Evolutionary conservation across 2,888 invertebrate genomes (phyloP).

Genomic region (Cephus nigrinus): DNA sequence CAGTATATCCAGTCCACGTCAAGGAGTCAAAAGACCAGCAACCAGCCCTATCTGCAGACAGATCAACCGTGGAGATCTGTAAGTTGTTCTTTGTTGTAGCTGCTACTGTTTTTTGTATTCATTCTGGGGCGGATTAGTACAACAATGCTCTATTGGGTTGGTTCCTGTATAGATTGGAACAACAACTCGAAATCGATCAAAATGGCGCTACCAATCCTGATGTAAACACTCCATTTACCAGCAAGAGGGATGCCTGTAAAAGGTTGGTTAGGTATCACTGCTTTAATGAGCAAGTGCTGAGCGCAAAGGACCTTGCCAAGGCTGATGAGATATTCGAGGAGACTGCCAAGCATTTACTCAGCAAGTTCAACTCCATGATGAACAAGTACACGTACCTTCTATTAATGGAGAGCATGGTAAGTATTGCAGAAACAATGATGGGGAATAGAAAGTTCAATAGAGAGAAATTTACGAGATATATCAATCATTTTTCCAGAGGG

Average conservation of each 20-base stretch:
- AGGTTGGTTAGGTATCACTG: slow-evolving; percentile 82
- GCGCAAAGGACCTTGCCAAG: slow-evolving; percentile 74
- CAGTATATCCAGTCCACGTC: slow-evolving; percentile 47
- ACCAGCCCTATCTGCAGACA: slow-evolving; percentile 59
- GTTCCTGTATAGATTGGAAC: slow-evolving; percentile 73
- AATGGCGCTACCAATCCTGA: slow-evolving; percentile 80
- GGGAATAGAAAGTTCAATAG: slow-evolving; percentile 7
- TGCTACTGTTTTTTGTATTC: slow-evolving; percentile 15
- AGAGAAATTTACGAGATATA: slow-evolving; percentile 2
- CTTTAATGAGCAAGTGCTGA: slow-evolving; percentile 75
- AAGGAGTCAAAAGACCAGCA: slow-evolving; percentile 62
- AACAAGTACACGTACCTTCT: slow-evolving; percentile 80
- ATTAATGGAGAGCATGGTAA: slow-evolving; percentile 83
- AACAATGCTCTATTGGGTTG: slow-evolving; percentile 15
- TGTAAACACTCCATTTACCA: slow-evolving; percentile 77
- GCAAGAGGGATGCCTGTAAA: slow-evolving; percentile 80
- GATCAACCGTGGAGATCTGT: slow-evolving; percentile 62
- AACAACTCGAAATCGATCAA: slow-evolving; percentile 81
- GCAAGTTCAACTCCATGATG: slow-evolving; percentile 77
- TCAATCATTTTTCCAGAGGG: slow-evolving; percentile 68
- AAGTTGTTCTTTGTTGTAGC: slow-evolving; percentile 39
- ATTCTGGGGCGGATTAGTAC: not conserved
- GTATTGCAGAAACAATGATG: slow-evolving; percentile 27
- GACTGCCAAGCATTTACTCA: slow-evolving; percentile 75
- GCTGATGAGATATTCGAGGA: slow-evolving; percentile 79